Evolutionary conservation across 2,113 vertebrate genomes (phyloP).

Genomic region (Amblyornis subalaris): DNA sequence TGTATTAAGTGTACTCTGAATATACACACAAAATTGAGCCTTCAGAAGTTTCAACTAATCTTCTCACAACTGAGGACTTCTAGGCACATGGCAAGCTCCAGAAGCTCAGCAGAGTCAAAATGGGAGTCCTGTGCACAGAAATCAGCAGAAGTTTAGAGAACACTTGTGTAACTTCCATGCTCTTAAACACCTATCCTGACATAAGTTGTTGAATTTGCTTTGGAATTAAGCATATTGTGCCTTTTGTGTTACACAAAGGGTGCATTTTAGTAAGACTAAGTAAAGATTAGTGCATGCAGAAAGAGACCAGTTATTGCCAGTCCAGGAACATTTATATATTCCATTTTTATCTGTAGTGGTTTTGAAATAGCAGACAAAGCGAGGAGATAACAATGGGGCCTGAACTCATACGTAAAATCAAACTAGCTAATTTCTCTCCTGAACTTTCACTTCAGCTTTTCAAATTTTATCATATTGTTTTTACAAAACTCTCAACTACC

Average conservation of each 20-base stretch:
- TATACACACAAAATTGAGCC: neutral
- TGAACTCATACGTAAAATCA: neutral
- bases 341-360: neutral
- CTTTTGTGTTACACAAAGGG: neutral
- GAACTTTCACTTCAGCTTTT: neutral
- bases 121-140: neutral
- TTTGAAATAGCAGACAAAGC: neutral
- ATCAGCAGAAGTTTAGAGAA: neutral
- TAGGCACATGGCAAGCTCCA: neutral
- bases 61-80: neutral
- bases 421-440: neutral
- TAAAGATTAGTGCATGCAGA: neutral
- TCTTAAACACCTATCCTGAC: neutral
- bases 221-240: neutral
- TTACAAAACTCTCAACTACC: neutral
- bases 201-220: neutral
- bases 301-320: neutral
- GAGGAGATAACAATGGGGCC: neutral
- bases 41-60: neutral
- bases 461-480: neutral
- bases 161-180: neutral
- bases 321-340: neutral
- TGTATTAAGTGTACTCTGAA: neutral
- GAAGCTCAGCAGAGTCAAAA: neutral
- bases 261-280: neutral